Conservation (phyloP, 2,113 vertebrate species). For the Scortum barcoo region DNA sequence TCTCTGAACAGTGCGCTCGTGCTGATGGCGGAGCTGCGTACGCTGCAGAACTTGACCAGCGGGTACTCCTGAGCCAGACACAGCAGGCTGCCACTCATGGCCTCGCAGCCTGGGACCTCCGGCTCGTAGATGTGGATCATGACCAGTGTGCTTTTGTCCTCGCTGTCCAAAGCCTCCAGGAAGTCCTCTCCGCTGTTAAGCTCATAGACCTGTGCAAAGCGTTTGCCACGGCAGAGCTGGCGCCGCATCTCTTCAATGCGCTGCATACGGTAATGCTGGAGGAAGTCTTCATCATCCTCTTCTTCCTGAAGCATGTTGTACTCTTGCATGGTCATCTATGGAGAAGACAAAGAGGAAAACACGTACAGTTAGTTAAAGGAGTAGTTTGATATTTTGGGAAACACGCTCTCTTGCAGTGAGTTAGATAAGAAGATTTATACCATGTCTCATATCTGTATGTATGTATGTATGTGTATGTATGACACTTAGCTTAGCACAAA, state of each 20-base stretch:
- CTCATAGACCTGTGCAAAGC: slow-evolving; percentile 91
- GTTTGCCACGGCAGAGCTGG: slow-evolving; percentile 90
- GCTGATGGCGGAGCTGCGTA: slow-evolving; percentile 92
- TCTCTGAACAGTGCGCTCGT: slow-evolving; percentile 92
- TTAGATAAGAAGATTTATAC: not conserved
- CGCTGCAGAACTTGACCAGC: slow-evolving; percentile 93
- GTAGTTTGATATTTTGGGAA: not conserved
- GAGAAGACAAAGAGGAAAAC: not conserved
- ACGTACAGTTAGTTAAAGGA: not conserved
- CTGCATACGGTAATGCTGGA: slow-evolving; percentile 96
- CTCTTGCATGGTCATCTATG: slow-evolving; percentile 93
- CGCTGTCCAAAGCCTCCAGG: slow-evolving; percentile 93
- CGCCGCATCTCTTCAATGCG: slow-evolving; percentile 96
- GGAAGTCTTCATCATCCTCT: slow-evolving; percentile 92
- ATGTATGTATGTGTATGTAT: too few relatives aligned
- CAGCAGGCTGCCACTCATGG: slow-evolving; percentile 93
- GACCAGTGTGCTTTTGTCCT: slow-evolving; percentile 90
- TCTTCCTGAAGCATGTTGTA: slow-evolving; percentile 88
- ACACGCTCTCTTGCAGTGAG: not conserved
- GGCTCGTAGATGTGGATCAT: slow-evolving; percentile 97
- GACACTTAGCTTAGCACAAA: not conserved
- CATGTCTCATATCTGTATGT: too few relatives aligned
- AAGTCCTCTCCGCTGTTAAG: slow-evolving; percentile 92
- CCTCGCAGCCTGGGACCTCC: slow-evolving; percentile 89
- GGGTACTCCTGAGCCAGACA: slow-evolving; percentile 96